Percentiles rank a stretch among this genome's conserved stretches.
Evolutionary conservation across 2,888 invertebrate genomes (phyloP).

Genomic region (Cephus spinipes): DNA sequence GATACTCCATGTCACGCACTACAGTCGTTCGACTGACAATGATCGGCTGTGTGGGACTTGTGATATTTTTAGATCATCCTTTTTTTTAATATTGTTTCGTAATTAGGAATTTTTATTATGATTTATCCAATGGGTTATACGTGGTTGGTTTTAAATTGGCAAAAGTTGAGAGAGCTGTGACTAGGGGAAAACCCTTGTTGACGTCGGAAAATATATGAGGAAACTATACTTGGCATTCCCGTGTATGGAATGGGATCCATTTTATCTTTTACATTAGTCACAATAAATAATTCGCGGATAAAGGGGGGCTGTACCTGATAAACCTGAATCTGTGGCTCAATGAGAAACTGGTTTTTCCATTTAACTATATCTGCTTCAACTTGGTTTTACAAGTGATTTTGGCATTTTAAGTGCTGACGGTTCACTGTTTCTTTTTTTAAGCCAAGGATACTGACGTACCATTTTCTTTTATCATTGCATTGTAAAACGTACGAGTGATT

Average conservation of each 20-base stretch:
- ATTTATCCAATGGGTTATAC: not conserved
- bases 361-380: not conserved
- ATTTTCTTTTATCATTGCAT: not conserved
- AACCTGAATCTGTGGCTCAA: not conserved
- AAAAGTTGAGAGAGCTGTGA: not conserved
- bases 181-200: not conserved
- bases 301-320: not conserved
- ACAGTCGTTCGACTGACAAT: not conserved
- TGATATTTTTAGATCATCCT: not conserved
- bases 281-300: not conserved
- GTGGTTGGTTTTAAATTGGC: not conserved
- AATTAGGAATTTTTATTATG: not conserved
- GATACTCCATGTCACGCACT: not conserved
- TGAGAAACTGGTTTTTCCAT: slow-evolving; percentile 7
- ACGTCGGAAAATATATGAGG: not conserved
- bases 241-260: not conserved
- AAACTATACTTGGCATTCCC: not conserved
- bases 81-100: not conserved
- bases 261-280: not conserved
- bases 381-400: not conserved
- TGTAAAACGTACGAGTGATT: not conserved
- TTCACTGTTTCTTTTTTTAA: not conserved
- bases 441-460: not conserved
- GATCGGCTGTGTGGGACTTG: not conserved
- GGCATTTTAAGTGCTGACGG: not conserved